Base-by-base conservation (phyloP, 2,888 invertebrate species). In the Agonopterix subpropinquella region DNA sequence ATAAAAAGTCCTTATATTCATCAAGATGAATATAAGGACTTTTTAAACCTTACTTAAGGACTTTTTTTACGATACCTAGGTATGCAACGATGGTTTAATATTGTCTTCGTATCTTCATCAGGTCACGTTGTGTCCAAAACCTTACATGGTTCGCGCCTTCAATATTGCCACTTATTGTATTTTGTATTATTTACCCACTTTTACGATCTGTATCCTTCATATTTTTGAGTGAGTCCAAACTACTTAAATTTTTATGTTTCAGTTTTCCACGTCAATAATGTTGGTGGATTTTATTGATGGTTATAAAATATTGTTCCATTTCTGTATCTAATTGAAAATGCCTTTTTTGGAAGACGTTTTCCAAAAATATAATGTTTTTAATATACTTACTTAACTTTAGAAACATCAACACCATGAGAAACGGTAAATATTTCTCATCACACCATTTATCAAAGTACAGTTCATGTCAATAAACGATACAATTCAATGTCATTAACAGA, bases 181-280 rank as follows among this genome's bases (percentile, higher is more conserved):
- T 86, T 86, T 86, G 87, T 87, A 86, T 84, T 87, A 86, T 86
- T 86, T 86, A 85, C 85, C 80, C 73, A 76, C 78, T 77, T 84
- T 87, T 87, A 87, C 80, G 84, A 84, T 57, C 70, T 59, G 71
- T 73, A 74, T 79, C 77, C 63, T 73, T 77, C 79, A 82, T 86
- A 86, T 83, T 87, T 85, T 85, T 80, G 77, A 84, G 78, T 74
- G 74, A 80, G 80, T 84, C 80, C 80, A 73, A 82, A 85, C 81
- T 81, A 83, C 85, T 87, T 82, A 81, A 85, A 83, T 58, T 84
- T 87, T 86, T 87, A 87, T 75, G 70, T 65, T 58, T 64, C 65
- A 77, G 66, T 81, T 85, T 84, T 87, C 84, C 77, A 76, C 79
- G 67, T 71, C 78, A 72, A 77, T 81, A 79, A 77, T 78, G 69